Percentiles rank a stretch among this genome's conserved stretches.
These are phyloP conservation scores for Pagrus major DNA, from an alignment of 2,113 vertebrate genomes.

Conservation along the genomic window DNA sequence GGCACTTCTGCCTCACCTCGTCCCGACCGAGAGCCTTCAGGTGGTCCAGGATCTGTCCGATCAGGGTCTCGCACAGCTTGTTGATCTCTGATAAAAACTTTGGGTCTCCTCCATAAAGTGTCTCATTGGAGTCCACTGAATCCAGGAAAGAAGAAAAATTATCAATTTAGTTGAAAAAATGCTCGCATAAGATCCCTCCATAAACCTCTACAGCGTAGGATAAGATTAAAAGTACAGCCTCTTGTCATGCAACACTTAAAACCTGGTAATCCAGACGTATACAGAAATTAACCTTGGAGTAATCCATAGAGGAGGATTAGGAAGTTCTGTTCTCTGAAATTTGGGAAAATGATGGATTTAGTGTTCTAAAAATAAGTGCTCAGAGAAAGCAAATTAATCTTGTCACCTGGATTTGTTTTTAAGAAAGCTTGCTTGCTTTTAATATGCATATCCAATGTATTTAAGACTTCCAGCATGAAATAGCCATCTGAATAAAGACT, in stretches of 20 bases:
- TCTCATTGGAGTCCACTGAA: constrained; percentile 96
- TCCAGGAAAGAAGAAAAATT: not conserved
- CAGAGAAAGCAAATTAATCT: not conserved
- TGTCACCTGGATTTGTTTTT: not conserved
- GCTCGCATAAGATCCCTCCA: not conserved
- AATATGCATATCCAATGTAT: no score
- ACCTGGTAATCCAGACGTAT: not conserved
- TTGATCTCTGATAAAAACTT: constrained; percentile 96
- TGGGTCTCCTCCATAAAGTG: constrained; percentile 94
- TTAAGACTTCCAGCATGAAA: no score
- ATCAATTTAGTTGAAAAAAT: not conserved
- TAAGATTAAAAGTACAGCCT: not conserved
- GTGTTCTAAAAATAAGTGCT: not conserved
- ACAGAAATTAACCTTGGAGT: not conserved
- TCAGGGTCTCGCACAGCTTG: constrained; percentile 93
- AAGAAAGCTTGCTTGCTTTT: no score
- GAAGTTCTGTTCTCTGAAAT: not conserved
- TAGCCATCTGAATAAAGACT: no score
- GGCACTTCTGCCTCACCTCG: constrained; percentile 84
- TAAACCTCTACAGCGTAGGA: not conserved
- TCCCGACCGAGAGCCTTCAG: constrained; percentile 92
- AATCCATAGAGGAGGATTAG: not conserved
- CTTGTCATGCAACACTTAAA: not conserved
- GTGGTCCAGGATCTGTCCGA: constrained; percentile 95
- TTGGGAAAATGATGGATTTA: not conserved